Conservation (phyloP, 2,888 invertebrate species). For the Julus scanicus region DNA sequence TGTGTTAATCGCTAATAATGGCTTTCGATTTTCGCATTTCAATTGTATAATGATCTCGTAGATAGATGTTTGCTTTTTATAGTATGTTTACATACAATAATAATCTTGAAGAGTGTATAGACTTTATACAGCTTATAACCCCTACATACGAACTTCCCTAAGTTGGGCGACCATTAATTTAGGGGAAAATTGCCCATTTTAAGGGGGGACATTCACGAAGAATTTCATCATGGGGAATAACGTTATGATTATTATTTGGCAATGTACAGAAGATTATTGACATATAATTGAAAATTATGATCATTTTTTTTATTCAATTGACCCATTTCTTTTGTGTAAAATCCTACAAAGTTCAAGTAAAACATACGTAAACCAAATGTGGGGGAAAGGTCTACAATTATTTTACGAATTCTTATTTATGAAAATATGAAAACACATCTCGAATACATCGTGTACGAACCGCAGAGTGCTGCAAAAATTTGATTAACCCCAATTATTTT, state of each 20-base stretch:
- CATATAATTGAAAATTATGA: neutral
- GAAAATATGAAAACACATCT: neutral
- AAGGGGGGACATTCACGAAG: no score
- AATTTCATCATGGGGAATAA: no score
- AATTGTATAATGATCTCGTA: conserved; percentile 28
- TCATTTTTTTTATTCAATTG: no score
- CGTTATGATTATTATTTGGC: no score
- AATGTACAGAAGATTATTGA: no score
- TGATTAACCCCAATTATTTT: conserved; percentile 4
- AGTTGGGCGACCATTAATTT: neutral
- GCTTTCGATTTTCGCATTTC: conserved; percentile 33
- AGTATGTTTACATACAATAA: conserved; percentile 5
- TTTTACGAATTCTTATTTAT: neutral
- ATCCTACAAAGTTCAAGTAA: no score
- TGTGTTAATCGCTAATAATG: conserved; percentile 33
- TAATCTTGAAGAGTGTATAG: conserved; percentile 12
- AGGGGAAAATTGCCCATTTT: neutral
- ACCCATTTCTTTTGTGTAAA: no score
- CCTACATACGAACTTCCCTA: neutral
- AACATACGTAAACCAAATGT: neutral
- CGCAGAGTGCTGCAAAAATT: neutral
- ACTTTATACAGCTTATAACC: neutral
- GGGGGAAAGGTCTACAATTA: neutral
- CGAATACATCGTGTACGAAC: neutral
- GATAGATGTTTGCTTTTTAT: conserved; percentile 33